Percentiles rank a stretch among this genome's conserved stretches.
phyloP scores from a whole-genome alignment of 2,113 vertebrate genomes.

The Lagenorhynchus albirostris region DNA sequence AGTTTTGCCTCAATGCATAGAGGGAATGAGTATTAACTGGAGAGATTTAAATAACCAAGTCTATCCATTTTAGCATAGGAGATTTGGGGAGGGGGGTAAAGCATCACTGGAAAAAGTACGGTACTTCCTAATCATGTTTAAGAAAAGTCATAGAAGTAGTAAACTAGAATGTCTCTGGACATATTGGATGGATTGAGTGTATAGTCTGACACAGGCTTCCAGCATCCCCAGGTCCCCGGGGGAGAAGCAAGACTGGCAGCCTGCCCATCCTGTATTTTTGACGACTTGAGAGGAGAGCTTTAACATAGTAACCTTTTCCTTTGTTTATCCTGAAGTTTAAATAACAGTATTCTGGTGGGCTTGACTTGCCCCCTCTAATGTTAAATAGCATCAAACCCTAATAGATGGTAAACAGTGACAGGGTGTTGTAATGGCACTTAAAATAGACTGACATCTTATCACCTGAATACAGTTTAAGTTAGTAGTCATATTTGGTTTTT shows the following conservation, averaged over 20 bases:
- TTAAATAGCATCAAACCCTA: slow-evolving; percentile 11
- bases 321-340: slow-evolving; percentile 29
- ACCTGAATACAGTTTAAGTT: slow-evolving; percentile 16
- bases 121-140: neutral
- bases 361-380: neutral
- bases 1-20: neutral
- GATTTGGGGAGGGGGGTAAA: neutral
- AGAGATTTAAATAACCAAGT: neutral
- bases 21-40: neutral
- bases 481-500: slow-evolving; percentile 20
- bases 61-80: neutral
- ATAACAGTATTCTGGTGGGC: neutral
- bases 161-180: neutral
- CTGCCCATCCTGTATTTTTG: neutral
- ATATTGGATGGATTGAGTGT: neutral
- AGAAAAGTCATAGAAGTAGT: neutral
- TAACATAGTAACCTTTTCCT: slow-evolving; percentile 3
- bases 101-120: neutral
- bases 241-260: neutral
- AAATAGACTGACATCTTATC: neutral
- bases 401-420: slow-evolving; percentile 5
- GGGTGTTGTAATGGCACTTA: neutral
- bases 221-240: neutral
- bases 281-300: slow-evolving; percentile 1
- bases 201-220: neutral